Percentiles rank a stretch among this genome's conserved stretches.
Conservation (phyloP, 2,888 invertebrate genomes). For the Nudaria mundana region DNA sequence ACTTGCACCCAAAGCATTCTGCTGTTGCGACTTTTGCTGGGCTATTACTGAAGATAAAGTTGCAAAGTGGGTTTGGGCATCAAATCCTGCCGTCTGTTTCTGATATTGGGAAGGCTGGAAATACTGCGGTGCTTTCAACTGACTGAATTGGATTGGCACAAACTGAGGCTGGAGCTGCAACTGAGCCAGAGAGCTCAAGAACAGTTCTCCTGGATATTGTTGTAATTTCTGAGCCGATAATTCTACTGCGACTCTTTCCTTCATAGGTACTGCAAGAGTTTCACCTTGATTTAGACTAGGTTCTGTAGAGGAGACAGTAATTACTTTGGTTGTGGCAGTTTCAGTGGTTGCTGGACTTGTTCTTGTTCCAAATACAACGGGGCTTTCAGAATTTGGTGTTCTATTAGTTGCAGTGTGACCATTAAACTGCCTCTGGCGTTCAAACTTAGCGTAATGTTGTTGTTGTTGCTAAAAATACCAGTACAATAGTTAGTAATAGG, state of each 20-base stretch:
- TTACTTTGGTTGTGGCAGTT: constrained; percentile 40
- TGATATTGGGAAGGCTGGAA: constrained; percentile 47
- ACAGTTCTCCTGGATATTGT: constrained; percentile 67
- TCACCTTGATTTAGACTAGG: constrained; percentile 55
- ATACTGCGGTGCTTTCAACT: constrained; percentile 51
- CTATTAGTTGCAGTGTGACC: constrained; percentile 40
- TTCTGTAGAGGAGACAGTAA: constrained; percentile 51
- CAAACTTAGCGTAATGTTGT: constrained; percentile 57
- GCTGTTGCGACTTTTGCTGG: constrained; percentile 52
- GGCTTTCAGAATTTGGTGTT: constrained; percentile 44
- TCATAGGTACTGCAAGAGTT: constrained; percentile 39
- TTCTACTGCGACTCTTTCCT: constrained; percentile 59
- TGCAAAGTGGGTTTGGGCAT: constrained; percentile 63
- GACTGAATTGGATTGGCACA: constrained; percentile 41
- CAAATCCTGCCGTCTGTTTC: constrained; percentile 52
- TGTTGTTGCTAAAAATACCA: constrained; percentile 64
- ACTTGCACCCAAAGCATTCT: constrained; percentile 40
- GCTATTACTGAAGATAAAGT: constrained; percentile 64
- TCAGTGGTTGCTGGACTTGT: constrained; percentile 42
- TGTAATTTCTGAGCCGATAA: constrained; percentile 65
- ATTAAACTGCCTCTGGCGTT: constrained; percentile 59
- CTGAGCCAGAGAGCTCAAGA: constrained; percentile 61
- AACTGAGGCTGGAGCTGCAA: constrained; percentile 61
- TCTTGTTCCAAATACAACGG: constrained; percentile 53
- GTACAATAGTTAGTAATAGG: no score